phyloP scores from a whole-genome alignment of 2,113 vertebrate species.

The Xyrauchen texanus region DNA sequence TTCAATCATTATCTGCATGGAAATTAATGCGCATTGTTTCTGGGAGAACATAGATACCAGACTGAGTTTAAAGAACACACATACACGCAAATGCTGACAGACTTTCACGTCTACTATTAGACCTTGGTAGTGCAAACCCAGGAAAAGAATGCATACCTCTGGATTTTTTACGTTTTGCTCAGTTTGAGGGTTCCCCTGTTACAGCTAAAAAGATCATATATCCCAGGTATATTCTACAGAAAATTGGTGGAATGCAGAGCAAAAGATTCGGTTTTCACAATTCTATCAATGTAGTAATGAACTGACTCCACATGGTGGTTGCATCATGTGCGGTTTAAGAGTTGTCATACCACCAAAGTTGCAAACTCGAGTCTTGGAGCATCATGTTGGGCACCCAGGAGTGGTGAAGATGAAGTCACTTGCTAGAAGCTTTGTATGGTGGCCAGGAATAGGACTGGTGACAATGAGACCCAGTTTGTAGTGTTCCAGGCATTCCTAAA shows the following conservation, averaged over 20 bases:
- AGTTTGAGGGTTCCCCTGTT: no score
- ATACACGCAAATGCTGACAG: no score
- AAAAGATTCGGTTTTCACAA: background rate
- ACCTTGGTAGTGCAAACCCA: no score
- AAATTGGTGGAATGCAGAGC: background rate
- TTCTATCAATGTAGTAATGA: background rate
- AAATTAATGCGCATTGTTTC: no score
- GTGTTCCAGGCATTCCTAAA: slow-evolving; percentile 22
- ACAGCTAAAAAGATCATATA: no score
- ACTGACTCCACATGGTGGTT: background rate
- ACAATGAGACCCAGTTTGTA: no score
- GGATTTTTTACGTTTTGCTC: no score
- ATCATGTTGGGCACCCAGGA: slow-evolving; percentile 22
- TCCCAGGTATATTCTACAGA: background rate
- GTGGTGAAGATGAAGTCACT: slow-evolving; percentile 33
- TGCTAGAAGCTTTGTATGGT: slow-evolving; percentile 26
- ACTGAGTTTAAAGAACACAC: no score
- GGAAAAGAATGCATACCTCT: no score
- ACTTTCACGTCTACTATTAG: no score
- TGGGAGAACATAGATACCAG: no score
- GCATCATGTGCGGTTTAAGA: slow-evolving; percentile 9
- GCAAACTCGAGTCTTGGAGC: background rate
- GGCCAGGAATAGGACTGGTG: background rate
- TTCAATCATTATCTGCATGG: no score
- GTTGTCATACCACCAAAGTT: slow-evolving; percentile 3